Base-by-base conservation (phyloP, 2,888 invertebrate genomes). In the Acholoe squamosa region DNA sequence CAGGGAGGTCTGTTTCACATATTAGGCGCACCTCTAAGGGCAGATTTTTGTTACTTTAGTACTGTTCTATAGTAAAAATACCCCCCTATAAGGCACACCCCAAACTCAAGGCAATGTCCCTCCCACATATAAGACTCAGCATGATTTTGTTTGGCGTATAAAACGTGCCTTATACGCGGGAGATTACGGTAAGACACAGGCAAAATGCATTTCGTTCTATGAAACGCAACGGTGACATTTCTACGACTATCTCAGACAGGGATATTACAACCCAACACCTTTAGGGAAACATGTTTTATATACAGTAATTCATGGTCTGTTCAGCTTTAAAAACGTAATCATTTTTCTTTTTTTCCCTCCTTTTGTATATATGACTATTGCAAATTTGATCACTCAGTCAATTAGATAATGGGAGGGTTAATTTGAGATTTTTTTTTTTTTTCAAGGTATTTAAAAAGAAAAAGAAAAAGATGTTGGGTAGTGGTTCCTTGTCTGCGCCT, bases 171-270 rank as follows among this genome's bases (percentile, higher is more conserved):
- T n/a, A n/a, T n/a, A n/a, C n/a, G n/a, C n/a, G n/a, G n/a, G 61
- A 19, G 12, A 61, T 61, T 0, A n/a, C 5, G 14, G 12, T 61
- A 71, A 71, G 71, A 28, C 31, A 25, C 25, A 25, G 31, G 71
- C 25, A 14, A 71, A 71, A 1, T 5, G 71, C n/a, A 22, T 16
- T 80, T 43, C 12, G 12, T 43, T 16, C 5, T 80, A 80, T 22
- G 19, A 80, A 80, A 80, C 34, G 80, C 34, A 80, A 43, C 33
- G 80, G 34, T 80, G 80, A n/a, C 80, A 80, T 19, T 22, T 80
- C 80, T 80, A 80, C 80, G 43, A 80, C 80, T 80, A 80, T 43
- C 80, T 1, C 33, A n/a, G 34, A 80, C 43, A 16, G 14, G 80
- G 34, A 7, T 7, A 25, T 5, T n/a, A 43, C 80, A 34, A 0